phyloP scores from a whole-genome alignment of 2,797 vertebrate genomes.

The Pygocentrus nattereri region DNA sequence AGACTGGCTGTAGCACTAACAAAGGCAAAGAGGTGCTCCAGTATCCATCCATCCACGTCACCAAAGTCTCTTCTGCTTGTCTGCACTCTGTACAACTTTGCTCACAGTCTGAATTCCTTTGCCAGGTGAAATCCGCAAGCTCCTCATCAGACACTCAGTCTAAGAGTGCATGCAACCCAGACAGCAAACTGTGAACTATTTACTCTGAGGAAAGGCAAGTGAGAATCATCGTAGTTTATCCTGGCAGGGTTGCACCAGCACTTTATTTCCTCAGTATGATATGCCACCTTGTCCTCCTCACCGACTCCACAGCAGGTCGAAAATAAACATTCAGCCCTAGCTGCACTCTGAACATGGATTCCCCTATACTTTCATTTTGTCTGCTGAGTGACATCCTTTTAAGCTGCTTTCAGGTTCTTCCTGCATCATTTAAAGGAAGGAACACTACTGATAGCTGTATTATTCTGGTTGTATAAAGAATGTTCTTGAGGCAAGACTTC shows the following conservation, averaged over 20 bases:
- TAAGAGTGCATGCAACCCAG: conserved; percentile 60
- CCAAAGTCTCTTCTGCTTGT: conserved; percentile 22
- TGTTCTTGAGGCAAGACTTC: not conserved
- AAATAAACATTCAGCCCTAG: conserved; percentile 48
- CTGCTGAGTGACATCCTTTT: conserved; percentile 27
- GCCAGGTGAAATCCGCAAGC: conserved; percentile 40
- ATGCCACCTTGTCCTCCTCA: conserved; percentile 38
- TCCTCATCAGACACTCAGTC: conserved; percentile 57
- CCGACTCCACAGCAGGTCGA: conserved; percentile 21
- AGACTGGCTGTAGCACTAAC: conserved; percentile 34
- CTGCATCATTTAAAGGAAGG: not conserved
- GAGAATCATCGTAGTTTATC: conserved; percentile 60
- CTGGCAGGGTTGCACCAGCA: conserved; percentile 55
- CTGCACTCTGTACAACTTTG: conserved; percentile 46
- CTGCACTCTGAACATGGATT: conserved; percentile 32
- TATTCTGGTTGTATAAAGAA: not conserved
- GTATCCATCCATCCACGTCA: conserved; percentile 26
- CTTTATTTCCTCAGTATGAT: conserved; percentile 52
- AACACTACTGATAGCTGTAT: not conserved
- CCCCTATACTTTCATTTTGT: conserved; percentile 5
- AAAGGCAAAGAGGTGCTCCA: conserved; percentile 26
- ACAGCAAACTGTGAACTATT: conserved; percentile 65
- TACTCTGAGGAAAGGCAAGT: conserved; percentile 53
- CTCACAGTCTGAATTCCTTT: conserved; percentile 52
- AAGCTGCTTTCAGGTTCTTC: not conserved